These are phyloP conservation scores for Sterrhoptilus dennistouni DNA, from an alignment of 2,113 vertebrate species.

Conservation along the genomic window DNA sequence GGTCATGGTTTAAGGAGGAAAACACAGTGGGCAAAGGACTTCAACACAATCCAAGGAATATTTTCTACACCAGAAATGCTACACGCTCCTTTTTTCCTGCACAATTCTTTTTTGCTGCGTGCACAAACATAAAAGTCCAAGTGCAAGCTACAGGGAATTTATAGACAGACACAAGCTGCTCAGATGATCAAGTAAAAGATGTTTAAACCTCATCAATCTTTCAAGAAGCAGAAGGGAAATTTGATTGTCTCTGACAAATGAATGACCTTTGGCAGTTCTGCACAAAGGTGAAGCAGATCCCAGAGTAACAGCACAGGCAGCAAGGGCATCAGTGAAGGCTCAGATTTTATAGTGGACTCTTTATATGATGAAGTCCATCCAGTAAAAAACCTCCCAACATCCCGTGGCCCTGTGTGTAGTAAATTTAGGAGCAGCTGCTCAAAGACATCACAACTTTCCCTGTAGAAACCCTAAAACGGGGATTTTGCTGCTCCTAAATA, in stretches of 20 bases:
- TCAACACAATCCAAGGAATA: not conserved
- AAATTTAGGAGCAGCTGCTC: not conserved
- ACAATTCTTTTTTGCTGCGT: not conserved
- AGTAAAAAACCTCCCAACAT: not conserved
- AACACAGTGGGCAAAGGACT: not conserved
- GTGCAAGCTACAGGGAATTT: not conserved
- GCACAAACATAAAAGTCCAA: not conserved
- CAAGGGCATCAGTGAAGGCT: not conserved
- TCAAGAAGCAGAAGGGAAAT: not conserved
- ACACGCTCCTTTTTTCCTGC: not conserved
- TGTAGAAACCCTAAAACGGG: not conserved
- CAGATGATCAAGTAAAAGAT: not conserved
- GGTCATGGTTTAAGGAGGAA: not conserved
- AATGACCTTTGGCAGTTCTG: not conserved
- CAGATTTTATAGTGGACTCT: not conserved
- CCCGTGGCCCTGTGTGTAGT: accelerated
- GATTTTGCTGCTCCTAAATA: not conserved
- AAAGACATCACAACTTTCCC: not conserved
- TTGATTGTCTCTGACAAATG: not conserved
- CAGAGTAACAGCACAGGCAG: not conserved
- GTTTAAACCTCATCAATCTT: not conserved
- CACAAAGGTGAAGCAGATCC: not conserved
- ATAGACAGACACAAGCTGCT: not conserved
- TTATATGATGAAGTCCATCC: not conserved
- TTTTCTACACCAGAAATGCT: not conserved